Percentiles rank a stretch among this genome's conserved stretches.
Conservation (phyloP, 2,888 invertebrate species). For the Ectemnius continuus region DNA sequence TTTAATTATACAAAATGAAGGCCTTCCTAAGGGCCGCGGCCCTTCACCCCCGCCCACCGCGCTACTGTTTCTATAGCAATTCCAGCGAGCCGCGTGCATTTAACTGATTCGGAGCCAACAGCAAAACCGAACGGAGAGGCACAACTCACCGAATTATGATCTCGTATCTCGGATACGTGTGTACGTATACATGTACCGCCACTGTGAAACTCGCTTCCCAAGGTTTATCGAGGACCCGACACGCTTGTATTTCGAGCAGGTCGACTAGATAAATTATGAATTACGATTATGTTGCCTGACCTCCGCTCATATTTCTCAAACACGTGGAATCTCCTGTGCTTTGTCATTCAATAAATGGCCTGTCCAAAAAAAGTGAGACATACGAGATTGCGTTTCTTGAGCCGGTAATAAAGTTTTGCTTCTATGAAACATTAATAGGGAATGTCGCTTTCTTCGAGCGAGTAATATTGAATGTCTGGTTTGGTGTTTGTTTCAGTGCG, state of each 20-base stretch:
- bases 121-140: not conserved
- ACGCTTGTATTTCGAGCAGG: not conserved
- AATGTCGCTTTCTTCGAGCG: not conserved
- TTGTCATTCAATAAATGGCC: conserved; percentile 1
- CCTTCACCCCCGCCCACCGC: too few species aligned
- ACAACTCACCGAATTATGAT: not conserved
- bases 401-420: conserved; percentile 1
- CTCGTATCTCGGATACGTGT: not conserved
- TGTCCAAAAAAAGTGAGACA: not conserved
- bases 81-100: too few species aligned
- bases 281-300: conserved; percentile 9
- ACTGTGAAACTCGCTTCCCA: not conserved
- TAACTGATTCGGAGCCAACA: too few species aligned
- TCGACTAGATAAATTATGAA: conserved; percentile 12
- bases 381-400: conserved; percentile 25
- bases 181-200: not conserved
- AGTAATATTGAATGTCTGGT: not conserved
- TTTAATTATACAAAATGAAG: too few species aligned
- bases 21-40: too few species aligned
- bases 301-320: not conserved
- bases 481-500: conserved; percentile 69
- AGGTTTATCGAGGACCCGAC: conserved; percentile 8
- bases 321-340: conserved; percentile 8
- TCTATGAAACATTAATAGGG: not conserved
- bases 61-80: too few species aligned